Evolutionary conservation across 2,113 vertebrate genomes (phyloP), one percentile per base, ranked within the genome.

Genomic region (Prunella fulvescens): DNA sequence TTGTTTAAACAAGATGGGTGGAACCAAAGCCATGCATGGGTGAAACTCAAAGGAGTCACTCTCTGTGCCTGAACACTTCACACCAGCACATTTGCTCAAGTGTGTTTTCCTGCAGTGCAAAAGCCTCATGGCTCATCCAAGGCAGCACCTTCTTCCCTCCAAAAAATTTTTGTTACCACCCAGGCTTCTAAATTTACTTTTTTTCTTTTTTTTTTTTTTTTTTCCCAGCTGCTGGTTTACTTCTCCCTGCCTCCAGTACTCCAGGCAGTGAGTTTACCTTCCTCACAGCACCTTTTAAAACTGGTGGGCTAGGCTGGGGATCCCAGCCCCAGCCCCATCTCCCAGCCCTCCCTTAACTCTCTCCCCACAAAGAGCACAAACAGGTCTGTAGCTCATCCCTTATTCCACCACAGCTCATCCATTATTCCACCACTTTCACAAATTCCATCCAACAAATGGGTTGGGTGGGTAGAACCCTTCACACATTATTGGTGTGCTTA

Each of bases 1-100:
- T 96, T 97, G 88, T 93, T 96, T 91, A 95, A 96, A 93, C 79
- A 88, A 95, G 90, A 90, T 56, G 93, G 95, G 95, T 92, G 95
- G 95, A 93, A 94, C 92, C 2, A 0, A 88, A 96, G 95, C 74
- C 88, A 95, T 56, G 93, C 95, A 93, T 96, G 96, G 72, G 51
- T 93, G 94, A 96, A 94, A 74, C 85, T 94, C 37, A 97, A 97
- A 93, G 85, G 72, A 96, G 57, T 31, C 71, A 48, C 22, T 62
- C 58, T 91, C 40, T 82, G 62, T 62, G 67, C 93, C 71, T 81
- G 51, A 90, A 44, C 51, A 51, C 64, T 81, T 93, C 90, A 78
- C 57, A 67, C 47, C 85, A 88, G 88, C 71, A 83, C 79, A 74
- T 93, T 97, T 90, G 48, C 71, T 95, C 81, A 62, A 83, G 64